Evolutionary conservation across 2,113 vertebrate genomes (phyloP).

Genomic region (Ailuropoda melanoleuca): DNA sequence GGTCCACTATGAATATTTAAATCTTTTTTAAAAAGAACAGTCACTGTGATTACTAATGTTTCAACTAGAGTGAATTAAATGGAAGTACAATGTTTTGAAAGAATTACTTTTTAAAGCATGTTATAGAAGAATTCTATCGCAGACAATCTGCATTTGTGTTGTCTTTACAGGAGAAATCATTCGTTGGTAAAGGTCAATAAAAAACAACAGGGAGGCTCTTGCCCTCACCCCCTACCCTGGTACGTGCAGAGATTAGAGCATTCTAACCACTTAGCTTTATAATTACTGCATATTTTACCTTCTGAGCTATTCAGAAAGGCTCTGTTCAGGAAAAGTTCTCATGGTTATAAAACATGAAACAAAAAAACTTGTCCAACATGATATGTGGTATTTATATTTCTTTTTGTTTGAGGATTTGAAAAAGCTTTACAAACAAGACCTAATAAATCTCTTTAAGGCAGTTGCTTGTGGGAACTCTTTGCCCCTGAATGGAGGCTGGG

Average conservation of each 20-base stretch:
- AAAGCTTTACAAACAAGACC: constrained; percentile 26
- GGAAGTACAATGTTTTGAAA: constrained; percentile 9
- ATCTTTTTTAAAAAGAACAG: background rate
- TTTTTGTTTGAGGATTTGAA: constrained; percentile 46
- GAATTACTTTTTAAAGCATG: background rate
- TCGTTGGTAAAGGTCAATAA: background rate
- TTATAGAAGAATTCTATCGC: background rate
- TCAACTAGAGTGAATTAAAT: background rate
- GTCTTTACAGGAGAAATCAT: background rate
- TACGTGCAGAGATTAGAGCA: background rate
- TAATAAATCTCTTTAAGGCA: constrained; percentile 42
- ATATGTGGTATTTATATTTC: background rate
- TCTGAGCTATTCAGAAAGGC: background rate
- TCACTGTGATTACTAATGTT: background rate
- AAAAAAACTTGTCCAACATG: background rate
- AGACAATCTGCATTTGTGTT: background rate
- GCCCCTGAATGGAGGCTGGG: background rate
- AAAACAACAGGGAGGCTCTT: background rate
- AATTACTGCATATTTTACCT: background rate
- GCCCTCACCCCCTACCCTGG: background rate
- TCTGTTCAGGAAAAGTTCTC: constrained; percentile 53
- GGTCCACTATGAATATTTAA: background rate
- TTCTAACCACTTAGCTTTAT: background rate
- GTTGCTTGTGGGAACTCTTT: background rate
- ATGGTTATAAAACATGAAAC: constrained; percentile 30